Evolutionary conservation across 2,113 vertebrate species (phyloP).

Genomic region (Elgaria multicarinata): DNA sequence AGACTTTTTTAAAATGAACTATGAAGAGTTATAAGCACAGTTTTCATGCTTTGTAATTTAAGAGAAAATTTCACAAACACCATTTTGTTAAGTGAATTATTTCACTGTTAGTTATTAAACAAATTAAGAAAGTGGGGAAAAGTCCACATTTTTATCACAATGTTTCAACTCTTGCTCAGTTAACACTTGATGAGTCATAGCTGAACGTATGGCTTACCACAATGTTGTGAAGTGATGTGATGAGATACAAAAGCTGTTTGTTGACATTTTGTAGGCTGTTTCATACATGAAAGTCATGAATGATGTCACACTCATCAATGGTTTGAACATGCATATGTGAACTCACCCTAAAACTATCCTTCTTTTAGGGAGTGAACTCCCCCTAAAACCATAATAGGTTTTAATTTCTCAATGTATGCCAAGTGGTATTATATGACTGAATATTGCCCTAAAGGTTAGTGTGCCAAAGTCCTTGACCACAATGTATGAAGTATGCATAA

Average conservation of each 20-base stretch:
- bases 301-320: not conserved
- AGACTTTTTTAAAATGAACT: not conserved
- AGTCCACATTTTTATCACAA: not conserved
- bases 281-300: not conserved
- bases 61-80: not conserved
- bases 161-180: not conserved
- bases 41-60: not conserved
- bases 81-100: not conserved
- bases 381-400: not conserved
- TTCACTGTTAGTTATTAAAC: not conserved
- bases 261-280: not conserved
- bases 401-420: not conserved
- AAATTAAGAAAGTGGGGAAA: no score
- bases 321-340: not conserved
- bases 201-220: not conserved
- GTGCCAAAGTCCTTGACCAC: not conserved
- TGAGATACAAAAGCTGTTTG: not conserved
- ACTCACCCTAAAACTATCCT: not conserved
- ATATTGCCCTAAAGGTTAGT: conserved; percentile 16
- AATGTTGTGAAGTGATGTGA: not conserved
- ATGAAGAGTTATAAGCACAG: not conserved
- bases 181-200: not conserved
- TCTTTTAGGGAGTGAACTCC: not conserved
- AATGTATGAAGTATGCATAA: not conserved
- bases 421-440: not conserved